These are phyloP conservation scores for Apamea sordens DNA, from an alignment of 2,888 invertebrate species.

Conservation along the genomic window DNA sequence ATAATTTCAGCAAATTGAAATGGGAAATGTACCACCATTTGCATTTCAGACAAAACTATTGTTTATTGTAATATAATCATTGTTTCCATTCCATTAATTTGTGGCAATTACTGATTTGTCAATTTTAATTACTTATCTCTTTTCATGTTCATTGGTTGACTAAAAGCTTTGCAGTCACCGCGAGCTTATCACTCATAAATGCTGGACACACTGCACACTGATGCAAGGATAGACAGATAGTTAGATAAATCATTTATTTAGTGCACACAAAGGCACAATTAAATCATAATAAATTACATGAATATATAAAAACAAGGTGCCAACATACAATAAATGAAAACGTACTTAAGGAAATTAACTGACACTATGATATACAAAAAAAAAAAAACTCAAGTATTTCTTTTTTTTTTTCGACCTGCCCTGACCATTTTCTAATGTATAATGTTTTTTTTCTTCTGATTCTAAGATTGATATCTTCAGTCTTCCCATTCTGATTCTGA, in stretches of 20 bases:
- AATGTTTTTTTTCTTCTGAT: not conserved
- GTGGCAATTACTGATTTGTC: conserved; percentile 15
- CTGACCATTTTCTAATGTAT: not conserved
- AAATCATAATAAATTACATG: too few relatives aligned
- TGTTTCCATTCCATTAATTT: conserved; percentile 43
- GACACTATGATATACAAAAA: too few relatives aligned
- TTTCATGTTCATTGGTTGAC: conserved; percentile 24
- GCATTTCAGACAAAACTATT: conserved; percentile 11
- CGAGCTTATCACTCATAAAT: not conserved
- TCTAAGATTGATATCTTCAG: too few relatives aligned
- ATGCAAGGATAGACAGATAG: too few relatives aligned
- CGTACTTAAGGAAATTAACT: too few relatives aligned
- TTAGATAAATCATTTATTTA: too few relatives aligned
- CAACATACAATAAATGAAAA: too few relatives aligned
- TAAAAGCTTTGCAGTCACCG: conserved; percentile 7
- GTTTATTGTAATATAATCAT: conserved; percentile 11
- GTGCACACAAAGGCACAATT: too few relatives aligned
- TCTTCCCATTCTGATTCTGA: not conserved
- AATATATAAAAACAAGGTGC: too few relatives aligned
- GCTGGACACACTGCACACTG: not conserved
- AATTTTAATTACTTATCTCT: conserved; percentile 39
- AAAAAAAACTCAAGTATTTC: too few relatives aligned
- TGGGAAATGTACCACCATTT: not conserved
- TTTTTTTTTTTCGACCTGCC: too few relatives aligned
- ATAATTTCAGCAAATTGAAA: conserved; percentile 10